Percentiles rank a stretch among this genome's conserved stretches.
phyloP scores from a whole-genome alignment of 1,140 invertebrate genomes.

The Pentalonia nigronervosa region DNA sequence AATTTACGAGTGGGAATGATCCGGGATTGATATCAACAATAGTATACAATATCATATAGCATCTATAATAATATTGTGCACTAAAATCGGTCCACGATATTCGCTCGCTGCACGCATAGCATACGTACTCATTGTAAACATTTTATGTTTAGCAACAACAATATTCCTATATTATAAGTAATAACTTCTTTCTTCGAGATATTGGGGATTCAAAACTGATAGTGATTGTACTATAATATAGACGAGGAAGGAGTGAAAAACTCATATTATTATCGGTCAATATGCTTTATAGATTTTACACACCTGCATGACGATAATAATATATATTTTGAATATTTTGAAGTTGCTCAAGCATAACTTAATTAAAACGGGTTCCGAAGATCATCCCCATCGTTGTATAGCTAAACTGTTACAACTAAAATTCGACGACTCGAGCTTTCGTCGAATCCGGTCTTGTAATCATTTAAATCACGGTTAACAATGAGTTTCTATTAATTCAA shows the following conservation, averaged over 20 bases:
- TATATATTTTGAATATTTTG: neutral
- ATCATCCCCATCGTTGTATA: neutral
- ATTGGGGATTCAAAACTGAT: neutral
- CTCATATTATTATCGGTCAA: neutral
- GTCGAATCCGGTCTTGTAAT: neutral
- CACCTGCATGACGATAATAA: neutral
- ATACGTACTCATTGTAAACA: neutral
- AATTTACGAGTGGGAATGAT: conserved; percentile 14
- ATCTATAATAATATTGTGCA: no score
- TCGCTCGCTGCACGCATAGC: neutral
- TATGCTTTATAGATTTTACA: neutral
- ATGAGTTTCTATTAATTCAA: neutral
- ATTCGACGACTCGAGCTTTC: no score
- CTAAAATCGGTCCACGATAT: neutral
- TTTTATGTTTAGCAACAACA: neutral
- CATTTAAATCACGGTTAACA: neutral
- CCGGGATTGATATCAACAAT: neutral
- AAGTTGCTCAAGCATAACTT: neutral
- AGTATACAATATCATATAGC: no score
- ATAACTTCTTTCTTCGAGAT: neutral
- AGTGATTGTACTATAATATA: neutral
- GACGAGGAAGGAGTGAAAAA: neutral
- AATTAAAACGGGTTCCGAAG: neutral
- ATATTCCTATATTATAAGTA: neutral
- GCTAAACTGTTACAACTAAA: no score